A percentile compares a stretch with the other conserved stretches of the same genome.
Evolutionary conservation across 2,113 vertebrate genomes (phyloP).

Genomic region (Fukomys damarensis): DNA sequence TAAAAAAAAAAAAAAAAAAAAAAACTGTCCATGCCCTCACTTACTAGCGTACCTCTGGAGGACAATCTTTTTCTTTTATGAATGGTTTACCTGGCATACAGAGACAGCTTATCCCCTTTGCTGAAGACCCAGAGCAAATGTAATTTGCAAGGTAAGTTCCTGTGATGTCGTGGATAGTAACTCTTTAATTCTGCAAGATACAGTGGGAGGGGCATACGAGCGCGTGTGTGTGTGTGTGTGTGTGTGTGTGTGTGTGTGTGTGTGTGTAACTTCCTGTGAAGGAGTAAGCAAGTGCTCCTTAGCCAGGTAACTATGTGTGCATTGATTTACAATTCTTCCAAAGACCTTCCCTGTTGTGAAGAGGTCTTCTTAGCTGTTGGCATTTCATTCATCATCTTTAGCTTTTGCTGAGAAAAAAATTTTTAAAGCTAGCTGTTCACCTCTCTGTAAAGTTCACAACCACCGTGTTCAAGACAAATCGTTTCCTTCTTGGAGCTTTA

Average conservation of each 20-base stretch:
- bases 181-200: neutral
- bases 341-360: constrained; percentile 34
- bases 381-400: constrained; percentile 73
- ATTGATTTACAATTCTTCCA: constrained; percentile 64
- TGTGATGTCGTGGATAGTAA: neutral
- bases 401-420: neutral
- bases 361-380: constrained; percentile 26
- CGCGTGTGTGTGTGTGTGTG: neutral
- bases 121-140: neutral
- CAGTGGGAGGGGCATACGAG: too few relatives aligned
- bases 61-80: neutral
- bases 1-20: too few relatives aligned
- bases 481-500: constrained; percentile 68
- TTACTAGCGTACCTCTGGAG: neutral
- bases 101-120: neutral
- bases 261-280: neutral
- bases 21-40: neutral
- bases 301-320: neutral
- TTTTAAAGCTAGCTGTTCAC: constrained; percentile 51
- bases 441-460: constrained; percentile 73
- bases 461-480: constrained; percentile 72
- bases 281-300: neutral
- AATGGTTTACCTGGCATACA: neutral
- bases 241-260: neutral
- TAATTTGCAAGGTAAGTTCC: constrained; percentile 16